phyloP scores from a whole-genome alignment of 2,888 invertebrate genomes.

The Eupsilia transversa region DNA sequence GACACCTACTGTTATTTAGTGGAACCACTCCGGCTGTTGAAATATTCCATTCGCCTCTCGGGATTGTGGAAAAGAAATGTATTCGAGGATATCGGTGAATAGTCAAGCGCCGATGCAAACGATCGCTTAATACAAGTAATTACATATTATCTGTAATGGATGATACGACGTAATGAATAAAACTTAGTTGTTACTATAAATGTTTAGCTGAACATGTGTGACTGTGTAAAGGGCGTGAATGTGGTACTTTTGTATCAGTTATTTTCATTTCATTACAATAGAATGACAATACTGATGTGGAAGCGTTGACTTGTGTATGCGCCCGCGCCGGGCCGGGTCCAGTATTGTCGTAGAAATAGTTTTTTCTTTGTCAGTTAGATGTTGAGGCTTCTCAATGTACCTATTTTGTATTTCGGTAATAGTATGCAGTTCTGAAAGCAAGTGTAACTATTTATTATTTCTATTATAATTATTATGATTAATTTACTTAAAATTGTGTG shows the following conservation, averaged over 20 bases:
- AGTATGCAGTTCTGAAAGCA: constrained; percentile 82
- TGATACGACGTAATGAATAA: constrained; percentile 85
- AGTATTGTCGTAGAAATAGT: constrained; percentile 77
- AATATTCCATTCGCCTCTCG: constrained; percentile 35
- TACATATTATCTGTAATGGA: constrained; percentile 87
- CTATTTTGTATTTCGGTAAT: constrained; percentile 79
- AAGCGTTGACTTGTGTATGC: constrained; percentile 46
- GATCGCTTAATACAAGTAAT: constrained; percentile 82
- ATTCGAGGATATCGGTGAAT: constrained; percentile 64
- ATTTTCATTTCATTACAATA: constrained; percentile 77
- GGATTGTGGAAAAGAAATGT: constrained; percentile 28
- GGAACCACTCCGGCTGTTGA: constrained; percentile 37
- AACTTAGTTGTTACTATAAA: constrained; percentile 90
- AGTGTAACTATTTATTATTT: constrained; percentile 88
- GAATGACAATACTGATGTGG: constrained; percentile 76
- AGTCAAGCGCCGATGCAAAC: constrained; percentile 84
- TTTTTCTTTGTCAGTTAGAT: constrained; percentile 80
- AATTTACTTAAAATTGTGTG: constrained; percentile 91
- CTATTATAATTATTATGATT: constrained; percentile 85
- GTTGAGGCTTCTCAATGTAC: constrained; percentile 79
- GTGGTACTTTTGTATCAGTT: constrained; percentile 85
- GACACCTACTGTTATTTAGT: constrained; percentile 45
- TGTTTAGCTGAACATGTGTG: constrained; percentile 90
- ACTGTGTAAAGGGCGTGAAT: constrained; percentile 87
- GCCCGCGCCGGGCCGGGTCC: constrained; percentile 61